Base-by-base conservation (phyloP, 92 coral and sea anemone genomes). In the Parazoanthus darwini region DNA sequence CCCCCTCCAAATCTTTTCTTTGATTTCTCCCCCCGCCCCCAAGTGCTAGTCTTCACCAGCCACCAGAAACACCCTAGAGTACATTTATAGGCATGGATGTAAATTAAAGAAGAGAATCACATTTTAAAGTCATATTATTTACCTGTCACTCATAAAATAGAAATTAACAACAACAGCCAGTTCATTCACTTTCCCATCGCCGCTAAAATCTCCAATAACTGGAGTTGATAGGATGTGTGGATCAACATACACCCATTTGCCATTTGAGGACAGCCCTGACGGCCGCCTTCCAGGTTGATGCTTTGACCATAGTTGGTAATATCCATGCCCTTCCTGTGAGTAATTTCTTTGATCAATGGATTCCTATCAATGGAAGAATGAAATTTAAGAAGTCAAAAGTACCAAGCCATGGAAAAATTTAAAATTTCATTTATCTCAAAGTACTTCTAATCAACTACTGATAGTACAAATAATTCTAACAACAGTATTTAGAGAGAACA, bases 161-260 rank as follows among this genome's bases (percentile, higher is more conserved):
- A 91, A 97, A 89, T 95, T 97, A 42, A 94, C 93, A 85, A 94
- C 90, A 74, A 95, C 85, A 72, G 95, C 89, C 50, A 97, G 94
- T 54, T 95, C 98, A 59, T 94, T 91, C 67, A 92, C 96, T 25
- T 91, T 85, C 6, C 97, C 98, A 93, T 91, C 95, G 22, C 85
- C 91, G 88, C 92, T 93, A 90, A 97, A 97, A 85, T 97, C 99
- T 76, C 94, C 88, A 80, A 97, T 95, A 46, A 94, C 82, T 3
- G 99, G 99, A 20, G 99, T 97, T 20, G 99, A 95, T 63, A 97
- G 85, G 77, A 97, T 83, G 89, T 97, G 99, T 16, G 94, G 94
- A 85, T 97, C 99, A 54, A 97, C 93, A 77, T 82, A 91, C 76
- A 97, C 95, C 88, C 88, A 81, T 20, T 51, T 29, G 3, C 93